Evolutionary conservation across 2,797 vertebrate genomes (phyloP).

Genomic region (Syngnathus acus): DNA sequence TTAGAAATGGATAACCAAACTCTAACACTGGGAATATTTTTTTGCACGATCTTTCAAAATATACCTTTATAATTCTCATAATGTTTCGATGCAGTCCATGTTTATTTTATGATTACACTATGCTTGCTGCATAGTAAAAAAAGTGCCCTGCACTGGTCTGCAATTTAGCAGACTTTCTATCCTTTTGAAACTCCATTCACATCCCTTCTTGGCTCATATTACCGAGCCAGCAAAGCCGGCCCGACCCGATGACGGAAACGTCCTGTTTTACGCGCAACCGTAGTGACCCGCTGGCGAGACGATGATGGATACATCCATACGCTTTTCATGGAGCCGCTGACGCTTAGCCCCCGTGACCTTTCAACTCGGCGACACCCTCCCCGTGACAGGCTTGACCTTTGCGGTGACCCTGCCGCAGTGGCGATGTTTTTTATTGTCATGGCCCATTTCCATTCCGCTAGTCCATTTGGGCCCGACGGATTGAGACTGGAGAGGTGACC

Average conservation of each 20-base stretch:
- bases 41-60: no score
- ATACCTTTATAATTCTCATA: background rate
- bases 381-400: slow-evolving; percentile 49
- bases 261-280: slow-evolving; percentile 20
- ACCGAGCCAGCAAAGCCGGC: slow-evolving; percentile 12
- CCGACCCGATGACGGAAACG: slow-evolving; percentile 32
- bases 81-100: background rate
- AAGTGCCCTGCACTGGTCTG: background rate
- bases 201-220: slow-evolving; percentile 19
- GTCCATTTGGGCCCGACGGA: slow-evolving; percentile 57
- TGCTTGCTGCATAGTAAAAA: background rate
- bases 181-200: slow-evolving; percentile 25
- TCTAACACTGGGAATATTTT: background rate
- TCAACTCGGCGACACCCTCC: slow-evolving; percentile 43
- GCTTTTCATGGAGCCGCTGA: slow-evolving; percentile 20
- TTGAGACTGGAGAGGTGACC: slow-evolving; percentile 47
- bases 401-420: slow-evolving; percentile 27
- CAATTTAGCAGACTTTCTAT: background rate
- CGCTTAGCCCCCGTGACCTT: slow-evolving; percentile 44
- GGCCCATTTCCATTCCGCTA: slow-evolving; percentile 50
- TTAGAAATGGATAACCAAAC: background rate
- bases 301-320: slow-evolving; percentile 42
- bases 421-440: slow-evolving; percentile 56
- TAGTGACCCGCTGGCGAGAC: slow-evolving; percentile 18
- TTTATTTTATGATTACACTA: background rate